Percentiles rank a stretch among this genome's conserved stretches.
Evolutionary conservation across 1,140 invertebrate species (phyloP).

Genomic region (Zaprionus africanus): DNA sequence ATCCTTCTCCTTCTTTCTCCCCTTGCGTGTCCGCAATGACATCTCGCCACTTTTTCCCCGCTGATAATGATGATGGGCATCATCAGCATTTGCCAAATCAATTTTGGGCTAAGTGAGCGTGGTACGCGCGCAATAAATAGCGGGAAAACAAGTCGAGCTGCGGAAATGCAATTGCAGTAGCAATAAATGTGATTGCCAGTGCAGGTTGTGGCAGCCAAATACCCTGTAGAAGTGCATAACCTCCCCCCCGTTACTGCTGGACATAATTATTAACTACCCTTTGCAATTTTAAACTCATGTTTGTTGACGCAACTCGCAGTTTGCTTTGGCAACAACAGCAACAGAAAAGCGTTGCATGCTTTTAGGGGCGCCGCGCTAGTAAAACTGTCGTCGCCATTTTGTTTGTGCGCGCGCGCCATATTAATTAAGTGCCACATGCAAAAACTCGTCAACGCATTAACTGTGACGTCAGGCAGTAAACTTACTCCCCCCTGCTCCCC

Average conservation of each 20-base stretch:
- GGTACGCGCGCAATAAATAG: not conserved
- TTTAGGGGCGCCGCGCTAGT: conserved; percentile 39
- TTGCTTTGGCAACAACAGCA: not conserved
- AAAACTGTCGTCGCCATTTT: conserved; percentile 46
- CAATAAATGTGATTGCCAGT: not conserved
- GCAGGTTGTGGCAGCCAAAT: not conserved
- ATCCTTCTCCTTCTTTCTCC: not conserved
- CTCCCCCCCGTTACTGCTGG: too few species aligned
- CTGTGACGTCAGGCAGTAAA: conserved; percentile 43
- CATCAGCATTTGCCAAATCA: conserved; percentile 67
- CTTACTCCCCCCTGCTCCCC: not conserved
- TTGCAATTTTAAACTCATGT: not conserved
- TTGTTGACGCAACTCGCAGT: not conserved
- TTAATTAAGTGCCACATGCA: conserved; percentile 36
- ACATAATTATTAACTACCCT: not conserved
- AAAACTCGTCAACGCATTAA: conserved; percentile 59
- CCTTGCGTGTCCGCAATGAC: conserved; percentile 51
- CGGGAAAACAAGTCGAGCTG: not conserved
- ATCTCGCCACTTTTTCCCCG: conserved; percentile 44
- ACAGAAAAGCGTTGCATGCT: conserved; percentile 41
- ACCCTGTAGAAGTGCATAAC: not conserved
- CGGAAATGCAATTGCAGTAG: not conserved
- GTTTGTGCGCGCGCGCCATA: conserved; percentile 43
- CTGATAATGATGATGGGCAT: conserved; percentile 70
- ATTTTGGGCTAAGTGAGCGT: conserved; percentile 47